Conservation (phyloP, 2,113 vertebrate species). For the Gallinago undulata region DNA sequence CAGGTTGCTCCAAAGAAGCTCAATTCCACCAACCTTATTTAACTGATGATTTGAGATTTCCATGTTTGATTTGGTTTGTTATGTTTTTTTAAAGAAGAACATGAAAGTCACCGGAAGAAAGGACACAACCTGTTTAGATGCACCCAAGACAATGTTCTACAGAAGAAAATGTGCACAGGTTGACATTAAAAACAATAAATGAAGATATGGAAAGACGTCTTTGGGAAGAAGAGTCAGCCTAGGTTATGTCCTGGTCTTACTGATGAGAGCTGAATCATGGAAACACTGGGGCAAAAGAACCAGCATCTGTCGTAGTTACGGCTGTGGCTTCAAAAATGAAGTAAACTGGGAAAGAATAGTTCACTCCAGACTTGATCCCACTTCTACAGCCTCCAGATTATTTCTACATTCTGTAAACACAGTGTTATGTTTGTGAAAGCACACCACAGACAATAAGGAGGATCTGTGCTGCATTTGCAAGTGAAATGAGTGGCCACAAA, state of each 20-base stretch:
- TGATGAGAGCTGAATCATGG: background rate
- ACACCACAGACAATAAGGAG: background rate
- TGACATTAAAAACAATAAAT: background rate
- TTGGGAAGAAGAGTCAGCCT: background rate
- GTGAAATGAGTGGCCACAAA: background rate
- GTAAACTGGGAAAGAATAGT: background rate
- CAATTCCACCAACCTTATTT: background rate
- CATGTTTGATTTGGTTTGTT: background rate
- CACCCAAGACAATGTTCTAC: background rate
- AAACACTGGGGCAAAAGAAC: background rate
- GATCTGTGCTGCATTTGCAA: background rate
- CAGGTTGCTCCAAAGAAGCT: background rate
- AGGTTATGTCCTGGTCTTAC: background rate
- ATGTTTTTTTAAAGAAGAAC: background rate
- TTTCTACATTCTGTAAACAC: background rate
- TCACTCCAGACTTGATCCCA: background rate
- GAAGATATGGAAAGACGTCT: background rate
- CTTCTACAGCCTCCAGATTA: background rate
- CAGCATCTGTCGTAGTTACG: background rate
- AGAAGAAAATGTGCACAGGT: background rate
- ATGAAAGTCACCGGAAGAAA: background rate
- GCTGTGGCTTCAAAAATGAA: conserved; percentile 18
- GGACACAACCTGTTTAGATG: background rate
- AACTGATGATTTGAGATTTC: background rate
- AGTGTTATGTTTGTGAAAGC: background rate